Conservation (phyloP, 2,888 invertebrate species). For the Diadegma fenestrale region DNA sequence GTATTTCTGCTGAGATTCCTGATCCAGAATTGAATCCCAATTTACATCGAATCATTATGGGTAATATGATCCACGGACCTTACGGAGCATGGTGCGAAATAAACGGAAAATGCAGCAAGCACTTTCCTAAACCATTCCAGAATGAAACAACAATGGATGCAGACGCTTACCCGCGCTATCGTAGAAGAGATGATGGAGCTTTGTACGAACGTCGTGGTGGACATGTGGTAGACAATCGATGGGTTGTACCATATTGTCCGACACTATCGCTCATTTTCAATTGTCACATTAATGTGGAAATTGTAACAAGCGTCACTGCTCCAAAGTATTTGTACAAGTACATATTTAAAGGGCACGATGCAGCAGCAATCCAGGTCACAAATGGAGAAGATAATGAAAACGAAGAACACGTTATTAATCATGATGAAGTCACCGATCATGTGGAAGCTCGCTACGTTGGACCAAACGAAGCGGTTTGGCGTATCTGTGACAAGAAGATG, state of each 20-base stretch:
- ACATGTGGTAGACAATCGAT: conserved; percentile 76
- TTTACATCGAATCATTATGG: too few relatives aligned
- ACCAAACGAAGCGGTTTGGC: conserved; percentile 42
- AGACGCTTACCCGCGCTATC: conserved; percentile 75
- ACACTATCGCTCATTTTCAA: conserved; percentile 70
- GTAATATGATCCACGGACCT: conserved; percentile 82
- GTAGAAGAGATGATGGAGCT: conserved; percentile 66
- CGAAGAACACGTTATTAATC: conserved; percentile 20
- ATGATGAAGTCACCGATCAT: conserved; percentile 47
- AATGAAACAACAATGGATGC: conserved; percentile 70
- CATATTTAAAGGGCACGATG: conserved; percentile 74
- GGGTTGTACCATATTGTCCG: conserved; percentile 77
- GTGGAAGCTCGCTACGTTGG: conserved; percentile 67
- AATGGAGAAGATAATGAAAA: conserved; percentile 49
- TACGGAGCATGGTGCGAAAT: conserved; percentile 75
- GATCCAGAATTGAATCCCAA: conserved; percentile 72
- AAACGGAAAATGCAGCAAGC: conserved; percentile 74
- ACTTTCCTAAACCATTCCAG: conserved; percentile 75
- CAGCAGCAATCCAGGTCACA: conserved; percentile 67
- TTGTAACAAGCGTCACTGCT: conserved; percentile 72
- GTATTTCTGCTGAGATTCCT: conserved; percentile 79
- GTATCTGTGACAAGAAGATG: conserved; percentile 38
- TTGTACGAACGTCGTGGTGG: conserved; percentile 63
- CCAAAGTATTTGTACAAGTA: conserved; percentile 67
- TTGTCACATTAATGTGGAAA: conserved; percentile 77